Base-by-base conservation (phyloP, 2,113 vertebrate species). In the Morone chrysops region DNA sequence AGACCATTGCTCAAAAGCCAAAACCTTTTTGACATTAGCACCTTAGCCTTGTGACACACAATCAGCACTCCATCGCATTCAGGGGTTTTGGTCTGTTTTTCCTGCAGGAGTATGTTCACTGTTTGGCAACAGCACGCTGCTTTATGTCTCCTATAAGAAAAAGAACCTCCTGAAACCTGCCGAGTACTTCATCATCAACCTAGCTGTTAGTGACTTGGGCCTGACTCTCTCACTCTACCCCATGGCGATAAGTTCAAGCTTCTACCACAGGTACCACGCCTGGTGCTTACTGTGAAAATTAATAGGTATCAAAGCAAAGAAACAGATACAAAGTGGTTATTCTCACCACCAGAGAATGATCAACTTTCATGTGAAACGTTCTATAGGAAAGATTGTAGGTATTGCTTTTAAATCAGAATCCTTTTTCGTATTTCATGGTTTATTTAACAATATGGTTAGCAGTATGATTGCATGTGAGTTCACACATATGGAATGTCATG, bases 171-270 rank as follows among this genome's bases (percentile, higher is more conserved):
- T 97, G 87, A 97, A 96, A 86, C 95, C 96, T 6, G 95, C 95
- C 0, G 96, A 96, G 90, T 95, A 93, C 87, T 96, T 96, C 87
- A 95, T 97, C 75, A 84, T 96, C 87, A 96, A 97, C 89, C 93
- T 96, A 6, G 95, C 95, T 20, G 25, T 96, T 36, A 96, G 96
- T 62, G 95, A 96, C 87, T 77, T 96, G 94, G 93, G 95, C 80
- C 95, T 97, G 84, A 96, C 96, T n/a, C 70, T 96, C 88, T 95
- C 94, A 36, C 92, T 96, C 70, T 96, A 95, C 82, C 96, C 96
- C 40, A 93, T 96, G 84, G 96, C 96, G 6, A 94, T 96, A 80
- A 93, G 93, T 45, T 96, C 95, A 75, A 96, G 95, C 78, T 80
- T 97, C 88, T 92, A 94, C 61, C 96, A 96, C 95, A 96, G 96